These are phyloP conservation scores for Paedocypris micromegethes DNA, from an alignment of 2,797 vertebrate genomes.

Conservation along the genomic window DNA sequence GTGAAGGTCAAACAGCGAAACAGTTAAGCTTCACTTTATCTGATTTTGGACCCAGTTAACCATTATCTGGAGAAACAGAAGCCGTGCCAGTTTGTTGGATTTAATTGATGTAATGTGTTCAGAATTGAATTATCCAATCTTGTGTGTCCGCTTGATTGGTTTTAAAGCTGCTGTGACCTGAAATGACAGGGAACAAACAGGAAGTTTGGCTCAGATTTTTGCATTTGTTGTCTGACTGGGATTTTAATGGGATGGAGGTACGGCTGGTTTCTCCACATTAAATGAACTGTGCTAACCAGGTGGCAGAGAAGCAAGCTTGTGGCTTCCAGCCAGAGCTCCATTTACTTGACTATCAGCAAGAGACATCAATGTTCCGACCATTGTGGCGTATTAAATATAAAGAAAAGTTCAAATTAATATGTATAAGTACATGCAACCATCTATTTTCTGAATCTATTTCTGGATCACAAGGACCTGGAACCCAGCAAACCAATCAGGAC, in stretches of 20 bases:
- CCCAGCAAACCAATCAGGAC: too few species aligned
- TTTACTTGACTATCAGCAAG: conserved; percentile 4
- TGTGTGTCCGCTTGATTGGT: conserved; percentile 19
- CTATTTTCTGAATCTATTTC: not conserved
- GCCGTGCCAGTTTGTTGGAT: conserved; percentile 4
- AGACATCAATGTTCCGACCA: not conserved
- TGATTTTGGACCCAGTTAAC: conserved; percentile 8
- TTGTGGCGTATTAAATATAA: too few species aligned
- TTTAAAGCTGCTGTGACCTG: conserved; percentile 10
- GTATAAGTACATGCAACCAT: not conserved
- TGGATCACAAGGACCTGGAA: too few species aligned
- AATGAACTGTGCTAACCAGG: conserved; percentile 10
- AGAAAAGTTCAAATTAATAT: too few species aligned
- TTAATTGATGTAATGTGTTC: conserved; percentile 18
- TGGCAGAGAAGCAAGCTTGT: conserved; percentile 9
- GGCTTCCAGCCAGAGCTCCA: not conserved
- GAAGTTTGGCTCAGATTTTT: conserved; percentile 9
- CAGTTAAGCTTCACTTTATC: conserved; percentile 8
- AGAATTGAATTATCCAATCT: conserved; percentile 22
- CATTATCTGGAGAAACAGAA: conserved; percentile 24
- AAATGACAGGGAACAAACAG: conserved; percentile 20
- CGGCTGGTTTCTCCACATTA: not conserved
- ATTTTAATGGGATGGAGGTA: conserved; percentile 3
- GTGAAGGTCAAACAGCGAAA: not conserved
- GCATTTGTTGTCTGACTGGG: not conserved